Percentiles rank a stretch among this genome's conserved stretches.
Conservation (phyloP, 2,888 invertebrate species). For the Hedya salicella region DNA sequence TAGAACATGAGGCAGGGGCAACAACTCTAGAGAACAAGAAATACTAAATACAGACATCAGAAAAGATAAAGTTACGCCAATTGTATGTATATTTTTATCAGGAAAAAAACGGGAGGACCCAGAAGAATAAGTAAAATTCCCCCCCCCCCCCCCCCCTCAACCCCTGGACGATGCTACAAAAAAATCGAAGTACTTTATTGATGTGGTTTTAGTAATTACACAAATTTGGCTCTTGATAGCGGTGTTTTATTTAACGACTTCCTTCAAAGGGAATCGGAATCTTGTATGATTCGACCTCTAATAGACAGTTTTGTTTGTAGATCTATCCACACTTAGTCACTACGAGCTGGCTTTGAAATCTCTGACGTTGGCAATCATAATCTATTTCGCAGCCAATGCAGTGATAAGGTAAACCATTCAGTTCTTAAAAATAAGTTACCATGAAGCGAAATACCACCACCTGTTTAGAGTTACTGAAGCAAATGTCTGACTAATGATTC, state of each 20-base stretch:
- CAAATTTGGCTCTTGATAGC: background rate
- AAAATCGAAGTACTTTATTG: too few relatives aligned
- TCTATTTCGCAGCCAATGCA: conserved; percentile 28
- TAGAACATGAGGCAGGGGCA: too few relatives aligned
- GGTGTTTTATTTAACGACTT: conserved; percentile 5
- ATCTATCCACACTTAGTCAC: conserved; percentile 33
- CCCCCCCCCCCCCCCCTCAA: too few relatives aligned
- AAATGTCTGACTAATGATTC: conserved; percentile 8
- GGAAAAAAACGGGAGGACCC: too few relatives aligned
- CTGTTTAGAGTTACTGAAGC: conserved; percentile 10
- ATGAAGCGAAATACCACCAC: background rate
- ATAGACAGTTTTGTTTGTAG: conserved; percentile 13
- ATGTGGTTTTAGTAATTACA: too few relatives aligned
- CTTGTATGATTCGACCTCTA: conserved; percentile 17
- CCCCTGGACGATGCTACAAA: too few relatives aligned
- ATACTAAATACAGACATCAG: too few relatives aligned
- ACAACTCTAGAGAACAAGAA: too few relatives aligned
- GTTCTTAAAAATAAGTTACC: background rate
- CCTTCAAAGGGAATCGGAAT: conserved; percentile 6
- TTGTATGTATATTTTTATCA: too few relatives aligned
- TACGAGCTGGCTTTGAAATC: conserved; percentile 21
- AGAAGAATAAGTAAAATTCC: too few relatives aligned
- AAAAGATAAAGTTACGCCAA: too few relatives aligned
- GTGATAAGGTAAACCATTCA: conserved; percentile 8
- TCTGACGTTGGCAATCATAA: conserved; percentile 24